Conservation (phyloP, 2,888 invertebrate genomes). For the Parnassius glacialis region DNA sequence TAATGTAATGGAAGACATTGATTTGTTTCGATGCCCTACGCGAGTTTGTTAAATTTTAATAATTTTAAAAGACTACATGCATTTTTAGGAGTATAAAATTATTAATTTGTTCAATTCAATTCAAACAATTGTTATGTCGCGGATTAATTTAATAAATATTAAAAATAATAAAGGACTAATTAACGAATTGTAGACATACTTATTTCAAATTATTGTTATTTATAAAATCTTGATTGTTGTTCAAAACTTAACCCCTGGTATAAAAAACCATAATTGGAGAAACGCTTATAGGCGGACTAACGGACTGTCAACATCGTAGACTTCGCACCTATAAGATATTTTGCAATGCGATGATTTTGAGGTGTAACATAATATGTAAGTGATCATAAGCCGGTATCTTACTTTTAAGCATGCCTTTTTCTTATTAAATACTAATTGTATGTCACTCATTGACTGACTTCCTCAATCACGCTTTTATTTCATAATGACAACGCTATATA, state of each 20-base stretch:
- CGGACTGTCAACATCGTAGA: not conserved
- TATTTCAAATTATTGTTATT: too few species aligned
- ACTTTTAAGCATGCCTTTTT: slow-evolving; percentile 49
- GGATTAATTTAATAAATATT: not conserved
- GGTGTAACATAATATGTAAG: slow-evolving; percentile 44
- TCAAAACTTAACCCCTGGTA: too few species aligned
- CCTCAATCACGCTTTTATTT: slow-evolving; percentile 11
- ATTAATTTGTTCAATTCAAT: not conserved
- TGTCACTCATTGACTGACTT: slow-evolving; percentile 29
- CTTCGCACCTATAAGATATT: slow-evolving; percentile 3
- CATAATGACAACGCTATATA: not conserved
- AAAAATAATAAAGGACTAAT: too few species aligned
- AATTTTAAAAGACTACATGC: too few species aligned
- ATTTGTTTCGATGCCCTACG: too few species aligned
- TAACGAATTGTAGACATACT: too few species aligned
- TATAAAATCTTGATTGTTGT: too few species aligned
- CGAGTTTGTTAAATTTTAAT: too few species aligned
- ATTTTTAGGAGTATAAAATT: not conserved
- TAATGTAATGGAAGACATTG: not conserved
- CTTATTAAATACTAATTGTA: slow-evolving; percentile 53
- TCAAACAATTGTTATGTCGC: not conserved
- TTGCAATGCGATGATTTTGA: not conserved
- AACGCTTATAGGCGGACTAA: too few species aligned
- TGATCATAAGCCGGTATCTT: slow-evolving; percentile 74
- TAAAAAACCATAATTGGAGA: too few species aligned